Conservation (phyloP, 2,113 vertebrate genomes). For the Trogon surrucura region DNA sequence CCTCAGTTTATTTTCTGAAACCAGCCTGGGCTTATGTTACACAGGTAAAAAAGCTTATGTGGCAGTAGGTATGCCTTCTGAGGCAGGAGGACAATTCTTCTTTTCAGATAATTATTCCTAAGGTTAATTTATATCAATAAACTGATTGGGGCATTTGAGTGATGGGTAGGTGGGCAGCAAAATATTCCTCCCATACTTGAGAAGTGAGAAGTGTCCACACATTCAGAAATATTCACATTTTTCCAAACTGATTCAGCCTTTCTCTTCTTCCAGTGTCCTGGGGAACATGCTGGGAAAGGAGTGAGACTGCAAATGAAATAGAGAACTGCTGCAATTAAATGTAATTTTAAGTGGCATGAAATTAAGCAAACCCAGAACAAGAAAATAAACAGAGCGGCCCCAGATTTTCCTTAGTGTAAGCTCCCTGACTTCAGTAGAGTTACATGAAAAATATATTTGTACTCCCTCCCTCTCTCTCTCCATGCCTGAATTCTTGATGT, state of each 20-base stretch:
- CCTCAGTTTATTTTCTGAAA: background rate
- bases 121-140: constrained; percentile 37
- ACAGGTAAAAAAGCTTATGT: background rate
- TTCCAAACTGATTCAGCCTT: constrained; percentile 30
- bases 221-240: constrained; percentile 12
- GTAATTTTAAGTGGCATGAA: constrained; percentile 27
- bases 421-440: constrained; percentile 50
- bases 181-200: constrained; percentile 34
- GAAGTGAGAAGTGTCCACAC: constrained; percentile 39
- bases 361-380: constrained; percentile 55
- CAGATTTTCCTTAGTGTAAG: constrained; percentile 44
- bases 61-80: background rate
- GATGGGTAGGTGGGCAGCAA: constrained; percentile 7
- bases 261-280: background rate
- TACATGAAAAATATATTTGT: constrained; percentile 57
- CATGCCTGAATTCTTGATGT: constrained; percentile 68
- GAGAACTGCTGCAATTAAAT: constrained; percentile 29
- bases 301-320: constrained; percentile 20
- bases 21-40: background rate
- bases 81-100: background rate
- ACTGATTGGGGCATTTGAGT: background rate
- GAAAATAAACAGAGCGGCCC: constrained; percentile 56
- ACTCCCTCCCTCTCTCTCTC: background rate
- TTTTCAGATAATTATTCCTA: constrained; percentile 31
- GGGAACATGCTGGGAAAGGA: background rate